Evolutionary conservation across 1,140 invertebrate genomes (phyloP).

Genomic region (Drosophila setifemur): DNA sequence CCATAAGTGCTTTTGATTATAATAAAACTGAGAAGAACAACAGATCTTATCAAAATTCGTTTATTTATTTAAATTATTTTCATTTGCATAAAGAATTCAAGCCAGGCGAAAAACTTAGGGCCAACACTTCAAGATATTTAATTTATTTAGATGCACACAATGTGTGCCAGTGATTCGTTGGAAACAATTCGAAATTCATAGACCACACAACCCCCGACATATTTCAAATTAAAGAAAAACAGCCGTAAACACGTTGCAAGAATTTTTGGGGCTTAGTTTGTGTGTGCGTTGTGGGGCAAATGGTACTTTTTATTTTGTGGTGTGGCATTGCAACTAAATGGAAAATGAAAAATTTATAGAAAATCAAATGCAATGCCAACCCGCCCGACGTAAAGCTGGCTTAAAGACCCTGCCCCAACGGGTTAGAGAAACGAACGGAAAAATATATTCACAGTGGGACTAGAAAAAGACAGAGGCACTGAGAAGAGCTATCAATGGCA

Average conservation of each 20-base stretch:
- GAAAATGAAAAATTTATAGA: constrained; percentile 77
- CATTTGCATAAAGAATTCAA: not conserved
- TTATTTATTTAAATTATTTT: not conserved
- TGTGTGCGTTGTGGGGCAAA: not conserved
- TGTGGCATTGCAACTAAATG: constrained; percentile 62
- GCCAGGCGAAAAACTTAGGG: not conserved
- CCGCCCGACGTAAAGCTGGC: constrained; percentile 59
- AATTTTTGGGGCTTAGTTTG: constrained; percentile 26
- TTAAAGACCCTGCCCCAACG: constrained; percentile 48
- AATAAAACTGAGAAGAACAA: too few relatives aligned
- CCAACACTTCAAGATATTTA: not conserved
- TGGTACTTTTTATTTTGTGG: constrained; percentile 40
- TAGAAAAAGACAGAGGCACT: not conserved
- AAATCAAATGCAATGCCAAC: constrained; percentile 65
- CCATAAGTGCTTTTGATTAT: too few relatives aligned
- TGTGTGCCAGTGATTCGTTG: constrained; percentile 4
- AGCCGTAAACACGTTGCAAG: constrained; percentile 28
- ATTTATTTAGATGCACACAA: constrained; percentile 2
- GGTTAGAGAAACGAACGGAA: constrained; percentile 12
- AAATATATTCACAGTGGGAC: not conserved
- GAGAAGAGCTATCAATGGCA: constrained; percentile 69
- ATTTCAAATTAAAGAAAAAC: constrained; percentile 38
- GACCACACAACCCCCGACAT: not conserved
- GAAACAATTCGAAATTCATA: constrained; percentile 17
- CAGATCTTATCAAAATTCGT: too few relatives aligned